A percentile compares a stretch with the other conserved stretches of the same genome.
Conservation (phyloP, 2,113 vertebrate species). For the Pseudolaguvia tuberculata region DNA sequence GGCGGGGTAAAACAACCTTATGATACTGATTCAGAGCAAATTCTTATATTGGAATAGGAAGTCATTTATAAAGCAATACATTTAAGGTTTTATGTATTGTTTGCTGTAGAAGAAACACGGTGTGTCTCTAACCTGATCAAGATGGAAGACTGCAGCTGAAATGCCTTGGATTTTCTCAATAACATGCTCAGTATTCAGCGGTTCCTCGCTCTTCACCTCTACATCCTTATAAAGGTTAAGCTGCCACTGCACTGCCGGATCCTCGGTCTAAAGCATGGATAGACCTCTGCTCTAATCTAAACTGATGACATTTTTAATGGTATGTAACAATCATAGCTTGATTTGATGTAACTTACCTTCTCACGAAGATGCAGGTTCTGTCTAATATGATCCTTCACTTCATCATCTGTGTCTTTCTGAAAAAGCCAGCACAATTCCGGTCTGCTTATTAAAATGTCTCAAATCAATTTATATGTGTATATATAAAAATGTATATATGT, state of each 20-base stretch:
- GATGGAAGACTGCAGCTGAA: slow-evolving; percentile 89
- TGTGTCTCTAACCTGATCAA: slow-evolving; percentile 73
- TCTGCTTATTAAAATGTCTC: background rate
- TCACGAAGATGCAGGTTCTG: slow-evolving; percentile 93
- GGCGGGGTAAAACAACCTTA: slow-evolving; percentile 13
- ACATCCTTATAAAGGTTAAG: slow-evolving; percentile 92
- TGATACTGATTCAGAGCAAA: no score
- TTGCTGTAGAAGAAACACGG: background rate
- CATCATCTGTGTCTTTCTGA: slow-evolving; percentile 96
- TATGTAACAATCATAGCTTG: background rate
- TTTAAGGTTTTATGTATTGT: background rate
- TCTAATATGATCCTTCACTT: slow-evolving; percentile 87
- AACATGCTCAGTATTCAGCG: slow-evolving; percentile 73
- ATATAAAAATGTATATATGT: no score
- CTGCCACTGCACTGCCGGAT: slow-evolving; percentile 96
- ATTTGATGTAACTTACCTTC: slow-evolving; percentile 71
- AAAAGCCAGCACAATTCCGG: slow-evolving; percentile 39
- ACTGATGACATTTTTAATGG: background rate
- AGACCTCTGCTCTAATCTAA: background rate
- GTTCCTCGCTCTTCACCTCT: slow-evolving; percentile 77
- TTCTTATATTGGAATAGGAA: no score
- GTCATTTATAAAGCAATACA: background rate
- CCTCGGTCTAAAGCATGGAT: slow-evolving; percentile 75
- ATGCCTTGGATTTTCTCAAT: slow-evolving; percentile 91
- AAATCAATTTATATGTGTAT: background rate